Percentiles rank a stretch among this genome's conserved stretches.
These are phyloP conservation scores for Poecilia latipinna DNA, from an alignment of 2,113 vertebrate genomes.

Conservation along the genomic window DNA sequence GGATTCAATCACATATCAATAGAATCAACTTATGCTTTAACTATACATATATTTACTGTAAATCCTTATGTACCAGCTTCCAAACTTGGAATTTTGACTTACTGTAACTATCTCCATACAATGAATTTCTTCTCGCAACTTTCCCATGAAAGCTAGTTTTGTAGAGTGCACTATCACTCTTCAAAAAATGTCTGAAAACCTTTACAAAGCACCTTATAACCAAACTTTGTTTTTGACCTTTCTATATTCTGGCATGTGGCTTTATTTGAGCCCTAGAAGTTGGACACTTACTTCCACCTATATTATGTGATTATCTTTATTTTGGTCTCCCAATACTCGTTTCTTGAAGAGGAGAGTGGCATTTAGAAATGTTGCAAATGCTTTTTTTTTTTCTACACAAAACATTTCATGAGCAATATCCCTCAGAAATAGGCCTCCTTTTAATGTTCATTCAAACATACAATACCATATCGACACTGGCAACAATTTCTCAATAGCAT, in stretches of 20 bases:
- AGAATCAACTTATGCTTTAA: too few species aligned
- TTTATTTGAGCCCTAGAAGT: constrained; percentile 35
- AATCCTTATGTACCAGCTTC: too few species aligned
- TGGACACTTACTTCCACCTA: constrained; percentile 33
- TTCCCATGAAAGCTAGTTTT: too few species aligned
- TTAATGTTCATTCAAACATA: not conserved
- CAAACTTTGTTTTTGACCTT: constrained; percentile 40
- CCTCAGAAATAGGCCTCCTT: constrained; percentile 1
- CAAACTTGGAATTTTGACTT: too few species aligned
- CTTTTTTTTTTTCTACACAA: constrained; percentile 21
- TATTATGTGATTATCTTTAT: constrained; percentile 20
- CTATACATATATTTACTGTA: too few species aligned
- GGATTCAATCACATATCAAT: too few species aligned
- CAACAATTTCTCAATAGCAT: not conserved
- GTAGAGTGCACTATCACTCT: too few species aligned
- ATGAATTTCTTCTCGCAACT: too few species aligned
- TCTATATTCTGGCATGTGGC: constrained; percentile 15
- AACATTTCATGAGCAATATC: constrained; percentile 14
- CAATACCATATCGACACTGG: not conserved
- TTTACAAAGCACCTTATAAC: not conserved
- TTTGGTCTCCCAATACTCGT: constrained; percentile 18
- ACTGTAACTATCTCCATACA: too few species aligned
- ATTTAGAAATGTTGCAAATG: constrained; percentile 44
- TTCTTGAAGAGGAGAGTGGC: constrained; percentile 31
- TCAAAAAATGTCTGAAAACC: not conserved